Evolutionary conservation across 2,888 invertebrate species (phyloP).

Genomic region (Drosophila peninsularis): DNA sequence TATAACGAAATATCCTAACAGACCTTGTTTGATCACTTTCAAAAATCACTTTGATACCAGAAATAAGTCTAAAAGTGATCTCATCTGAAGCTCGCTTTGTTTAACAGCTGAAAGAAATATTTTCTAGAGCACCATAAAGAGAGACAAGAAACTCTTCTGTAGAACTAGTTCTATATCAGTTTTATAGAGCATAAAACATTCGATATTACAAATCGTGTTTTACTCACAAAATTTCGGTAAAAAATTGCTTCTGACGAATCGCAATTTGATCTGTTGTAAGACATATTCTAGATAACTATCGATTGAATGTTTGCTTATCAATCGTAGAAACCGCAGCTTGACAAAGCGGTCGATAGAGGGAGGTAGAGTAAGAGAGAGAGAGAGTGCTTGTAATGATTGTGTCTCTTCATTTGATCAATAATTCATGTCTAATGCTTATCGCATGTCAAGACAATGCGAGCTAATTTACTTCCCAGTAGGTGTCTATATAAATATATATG

Average conservation of each 20-base stretch:
- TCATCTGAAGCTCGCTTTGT: not conserved
- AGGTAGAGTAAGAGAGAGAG: not conserved
- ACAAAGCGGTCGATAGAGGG: not conserved
- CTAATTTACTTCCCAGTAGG: slow-evolving; percentile 49
- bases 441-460: slow-evolving; percentile 49
- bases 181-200: not conserved
- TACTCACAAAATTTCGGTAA: not conserved
- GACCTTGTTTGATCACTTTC: too few species aligned
- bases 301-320: slow-evolving; percentile 14
- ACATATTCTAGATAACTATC: slow-evolving; percentile 24
- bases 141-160: not conserved
- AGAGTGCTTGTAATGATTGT: slow-evolving; percentile 51
- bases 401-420: slow-evolving; percentile 61
- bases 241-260: slow-evolving; percentile 6
- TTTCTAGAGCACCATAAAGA: too few species aligned
- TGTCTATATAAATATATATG: not conserved
- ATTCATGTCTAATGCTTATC: slow-evolving; percentile 52
- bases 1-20: too few species aligned
- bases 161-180: not conserved
- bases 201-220: not conserved
- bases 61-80: not conserved
- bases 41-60: too few species aligned
- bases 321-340: not conserved
- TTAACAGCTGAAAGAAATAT: too few species aligned
- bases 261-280: slow-evolving; percentile 25